Base-by-base conservation (phyloP, 2,797 vertebrate genomes). In the Dromococcyx pavoninus region DNA sequence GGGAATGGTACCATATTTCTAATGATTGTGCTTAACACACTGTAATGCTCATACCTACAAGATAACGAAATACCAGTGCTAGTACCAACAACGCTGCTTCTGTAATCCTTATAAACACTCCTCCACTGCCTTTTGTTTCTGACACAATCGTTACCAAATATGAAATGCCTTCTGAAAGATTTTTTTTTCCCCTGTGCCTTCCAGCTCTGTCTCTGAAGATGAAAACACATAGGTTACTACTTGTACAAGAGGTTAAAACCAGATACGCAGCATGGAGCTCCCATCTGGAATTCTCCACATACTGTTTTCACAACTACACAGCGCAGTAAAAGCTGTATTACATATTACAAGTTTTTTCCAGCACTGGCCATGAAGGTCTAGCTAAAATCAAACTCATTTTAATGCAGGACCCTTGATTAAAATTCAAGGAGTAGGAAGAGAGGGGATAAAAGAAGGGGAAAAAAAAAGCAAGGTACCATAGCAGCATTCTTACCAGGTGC, bases 11-110 rank as follows among this genome's bases (percentile, higher is more conserved):
- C 13, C 22, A 24, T 0, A 1, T 64, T 89, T 76, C 44, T 64
- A 41, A 37, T 10, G 61, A 53, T 0, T 41, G 35, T 0, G 1
- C 39, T 50, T 8, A 41, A 25, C 8, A 3, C 9, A 27, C 15
- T 33, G 19, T 9, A 70, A 56, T 8, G 21, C 9, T 76, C 43
- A 14, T 9, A 70, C 27, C 46, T 39, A 44, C 13, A 64, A 53
- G 39, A 53, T 24, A 67, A 76, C 16, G 7, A 89, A 85, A 89
- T 21, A 48, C 9, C 56, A 82, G 15, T 21, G 11, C n/a, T 24
- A 53, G 16, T 19, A 39, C 22, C 62, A 72, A 84, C 25, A 33
- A 28, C 9, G 17, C 25, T 53, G 25, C 9, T 71, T 33, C 48
- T 61, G 18, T 57, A 57, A 86, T 41, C 37, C 56, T 83, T 56